Evolutionary conservation across 2,797 vertebrate genomes (phyloP), one percentile per base, ranked within the genome.

Genomic region (Tinamus major): DNA sequence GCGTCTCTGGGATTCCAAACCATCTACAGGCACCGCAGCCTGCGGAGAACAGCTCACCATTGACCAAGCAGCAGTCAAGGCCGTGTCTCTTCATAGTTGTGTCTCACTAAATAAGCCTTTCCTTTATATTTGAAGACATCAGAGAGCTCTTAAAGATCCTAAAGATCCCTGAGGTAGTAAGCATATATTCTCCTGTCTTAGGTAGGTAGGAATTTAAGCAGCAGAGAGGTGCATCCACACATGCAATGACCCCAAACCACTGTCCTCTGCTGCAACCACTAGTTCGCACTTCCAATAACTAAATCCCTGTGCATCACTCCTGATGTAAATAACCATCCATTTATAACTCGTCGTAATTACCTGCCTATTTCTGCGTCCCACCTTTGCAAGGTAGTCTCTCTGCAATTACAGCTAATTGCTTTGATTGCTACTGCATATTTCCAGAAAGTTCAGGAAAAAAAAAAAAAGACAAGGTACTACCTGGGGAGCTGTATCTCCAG

Each of bases 391-490:
- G 96, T 96, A 95, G 95, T 95, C 96, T 96, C 94, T 94, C 92
- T 94, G 88, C 93, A 96, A 97, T 97, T 97, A 97, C 5, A 96
- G 89, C 89, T 97, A 97, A 96, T 96, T 93, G 93, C 87, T 88
- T 96, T 96, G 95, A 97, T 96, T 97, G 94, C 85, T 93, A 46
- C 85, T 61, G 94, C 95, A 72, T 86, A 93, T 96, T 97, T 96
- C 89, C 80, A 91, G 93, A 94, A 96, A 88, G 94, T 90, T 87
- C 46, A 75, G 81, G 48, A 7, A 13, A 6, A 24, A 53, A 88
- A 85, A 87, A 75, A 81, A 58, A 5, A 87, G 62, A 26, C 29
- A 27, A 49, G 26, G 12, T 19, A 48, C 56, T 61, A 61, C 46
- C 6, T 37, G 3, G 74, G 55, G 33, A 71, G 44, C 37, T 65